Evolutionary conservation across 2,113 vertebrate species (phyloP), one percentile per base, ranked within the genome.

Genomic region (Gavia stellata): DNA sequence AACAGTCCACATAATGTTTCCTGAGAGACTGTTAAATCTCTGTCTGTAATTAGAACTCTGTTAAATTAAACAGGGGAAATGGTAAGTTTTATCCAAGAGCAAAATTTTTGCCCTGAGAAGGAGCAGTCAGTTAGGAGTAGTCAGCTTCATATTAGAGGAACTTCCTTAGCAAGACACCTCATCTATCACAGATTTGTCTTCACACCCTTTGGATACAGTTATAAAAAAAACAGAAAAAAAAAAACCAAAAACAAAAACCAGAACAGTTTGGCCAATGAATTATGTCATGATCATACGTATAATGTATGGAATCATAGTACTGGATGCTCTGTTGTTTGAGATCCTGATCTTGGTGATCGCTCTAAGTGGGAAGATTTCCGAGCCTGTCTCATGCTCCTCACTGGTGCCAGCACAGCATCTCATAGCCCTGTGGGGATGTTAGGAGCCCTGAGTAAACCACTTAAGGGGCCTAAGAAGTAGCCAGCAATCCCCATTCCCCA

Each of bases 371-470:
- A 79, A n/a, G 17, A 59, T 68, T 36, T 63, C 58, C 4, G 8
- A 52, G 14, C 11, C 28, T 70, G 19, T n/a, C 18, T 50, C 59
- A 36, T 44, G 16, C 8, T 84, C 31, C 28, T 85, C n/a, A 11
- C 24, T 74, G 31, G 18, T 71, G 40, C 59, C 67, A 81, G 34
- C 49, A 45, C 21, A 89, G 20, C 29, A 62, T 44, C 34, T 75
- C 38, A 62, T 10, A 75, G 47, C 17, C 10, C n/a, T 86, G 24
- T 0, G 0, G 21, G 11, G 23, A 26, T 63, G 19, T 71, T 63
- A 58, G 50, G n/a, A 90, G 17, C 24, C n/a, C 18, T 61, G 44
- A 81, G 19, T 12, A 72, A 86, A 68, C 6, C 15, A 45, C 33
- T 56, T 36, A 40, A n/a, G 19, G 9, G 10, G 12, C 5, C 25